Conservation (phyloP, 2,888 invertebrate genomes). For the Ennomos quercinarius region DNA sequence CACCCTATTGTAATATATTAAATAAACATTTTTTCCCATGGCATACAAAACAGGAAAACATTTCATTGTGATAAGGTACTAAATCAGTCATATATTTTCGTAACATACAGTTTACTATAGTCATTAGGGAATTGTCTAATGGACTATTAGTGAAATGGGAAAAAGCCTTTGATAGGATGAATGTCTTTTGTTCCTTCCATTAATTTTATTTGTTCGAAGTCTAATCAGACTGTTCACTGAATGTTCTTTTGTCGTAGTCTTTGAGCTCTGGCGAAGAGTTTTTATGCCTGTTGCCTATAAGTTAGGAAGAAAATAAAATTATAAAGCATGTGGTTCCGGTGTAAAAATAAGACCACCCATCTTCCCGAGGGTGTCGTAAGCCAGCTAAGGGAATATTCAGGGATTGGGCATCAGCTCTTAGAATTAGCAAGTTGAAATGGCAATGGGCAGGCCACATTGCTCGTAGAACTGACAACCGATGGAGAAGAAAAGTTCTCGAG, state of each 20-base stretch:
- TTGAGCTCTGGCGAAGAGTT: neutral
- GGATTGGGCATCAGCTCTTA: too few species aligned
- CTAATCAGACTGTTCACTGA: slow-evolving; percentile 12
- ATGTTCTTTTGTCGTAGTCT: slow-evolving; percentile 12
- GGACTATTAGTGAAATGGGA: slow-evolving; percentile 32
- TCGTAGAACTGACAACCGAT: too few species aligned
- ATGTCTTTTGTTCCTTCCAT: slow-evolving; percentile 31
- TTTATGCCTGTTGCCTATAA: too few species aligned
- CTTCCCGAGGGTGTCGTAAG: too few species aligned
- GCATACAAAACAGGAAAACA: neutral
- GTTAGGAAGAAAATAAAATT: too few species aligned
- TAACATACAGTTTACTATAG: slow-evolving; percentile 8
- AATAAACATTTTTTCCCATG: neutral
- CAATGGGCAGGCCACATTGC: too few species aligned
- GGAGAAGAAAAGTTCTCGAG: too few species aligned
- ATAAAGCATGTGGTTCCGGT: too few species aligned
- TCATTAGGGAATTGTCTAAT: slow-evolving; percentile 30
- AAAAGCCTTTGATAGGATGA: slow-evolving; percentile 30
- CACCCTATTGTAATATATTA: neutral
- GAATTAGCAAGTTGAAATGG: too few species aligned
- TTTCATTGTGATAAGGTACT: slow-evolving; percentile 10
- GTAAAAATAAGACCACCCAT: too few species aligned
- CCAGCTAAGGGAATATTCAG: too few species aligned
- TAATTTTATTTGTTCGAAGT: slow-evolving; percentile 29
- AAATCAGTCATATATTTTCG: slow-evolving; percentile 9